Conservation (phyloP, 2,113 vertebrate genomes). For the Amblyopsis rosae region DNA sequence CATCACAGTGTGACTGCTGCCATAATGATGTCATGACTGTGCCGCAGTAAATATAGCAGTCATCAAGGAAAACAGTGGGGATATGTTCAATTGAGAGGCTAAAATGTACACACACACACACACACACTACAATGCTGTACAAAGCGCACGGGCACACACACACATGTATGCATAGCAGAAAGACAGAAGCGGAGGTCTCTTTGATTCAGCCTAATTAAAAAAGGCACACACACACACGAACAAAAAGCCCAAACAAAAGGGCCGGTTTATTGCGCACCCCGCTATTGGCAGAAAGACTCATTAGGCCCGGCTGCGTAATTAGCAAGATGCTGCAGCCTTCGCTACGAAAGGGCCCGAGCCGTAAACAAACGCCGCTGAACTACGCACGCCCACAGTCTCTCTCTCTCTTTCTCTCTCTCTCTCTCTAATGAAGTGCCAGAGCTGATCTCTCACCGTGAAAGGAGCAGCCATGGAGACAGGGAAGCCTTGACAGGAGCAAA, state of each 20-base stretch:
- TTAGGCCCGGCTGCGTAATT: slow-evolving; percentile 81
- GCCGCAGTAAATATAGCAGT: slow-evolving; percentile 20
- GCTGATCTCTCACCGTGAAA: slow-evolving; percentile 64
- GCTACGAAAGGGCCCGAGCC: slow-evolving; percentile 75
- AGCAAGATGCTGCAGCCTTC: slow-evolving; percentile 80
- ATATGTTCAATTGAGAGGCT: slow-evolving; percentile 30
- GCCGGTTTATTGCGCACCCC: slow-evolving; percentile 68
- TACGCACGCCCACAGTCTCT: slow-evolving; percentile 59
- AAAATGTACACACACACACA: slow-evolving; percentile 19
- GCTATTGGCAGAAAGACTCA: slow-evolving; percentile 76
- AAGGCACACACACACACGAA: slow-evolving; percentile 13
- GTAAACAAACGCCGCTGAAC: slow-evolving; percentile 79
- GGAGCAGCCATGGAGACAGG: slow-evolving; percentile 40
- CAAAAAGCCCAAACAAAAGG: slow-evolving; percentile 72
- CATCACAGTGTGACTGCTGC: slow-evolving; percentile 23
- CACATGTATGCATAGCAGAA: slow-evolving; percentile 35
- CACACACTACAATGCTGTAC: slow-evolving; percentile 24
- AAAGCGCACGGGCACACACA: slow-evolving; percentile 29
- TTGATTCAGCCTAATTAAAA: slow-evolving; percentile 76
- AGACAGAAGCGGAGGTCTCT: slow-evolving; percentile 43
- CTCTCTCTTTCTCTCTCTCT: slow-evolving; percentile 5
- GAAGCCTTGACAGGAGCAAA: slow-evolving; percentile 53
- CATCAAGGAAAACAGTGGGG: slow-evolving; percentile 40
- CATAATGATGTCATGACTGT: slow-evolving; percentile 13
- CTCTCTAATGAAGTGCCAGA: slow-evolving; percentile 75